Evolutionary conservation across 2,797 vertebrate species (phyloP).

Genomic region (Mycteria americana): DNA sequence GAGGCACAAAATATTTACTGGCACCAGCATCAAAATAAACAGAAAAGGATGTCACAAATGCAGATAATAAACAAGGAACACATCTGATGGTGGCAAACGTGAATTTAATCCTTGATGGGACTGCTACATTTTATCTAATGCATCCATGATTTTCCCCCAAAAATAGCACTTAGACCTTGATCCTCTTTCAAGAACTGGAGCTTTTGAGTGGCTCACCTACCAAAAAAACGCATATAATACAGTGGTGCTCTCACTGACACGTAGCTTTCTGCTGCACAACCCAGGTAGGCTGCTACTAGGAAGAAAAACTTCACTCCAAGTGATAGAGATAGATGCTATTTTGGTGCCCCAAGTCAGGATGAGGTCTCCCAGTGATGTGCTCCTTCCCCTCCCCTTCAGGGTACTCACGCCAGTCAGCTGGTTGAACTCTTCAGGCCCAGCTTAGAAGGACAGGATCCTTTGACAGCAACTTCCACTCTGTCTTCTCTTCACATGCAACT

Average conservation of each 20-base stretch:
- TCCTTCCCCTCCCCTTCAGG: not conserved
- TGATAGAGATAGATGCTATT: not conserved
- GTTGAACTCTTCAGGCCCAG: not conserved
- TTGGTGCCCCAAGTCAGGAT: not conserved
- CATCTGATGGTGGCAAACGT: not conserved
- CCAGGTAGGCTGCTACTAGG: not conserved
- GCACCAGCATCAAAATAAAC: not conserved
- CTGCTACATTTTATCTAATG: not conserved
- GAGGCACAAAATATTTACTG: not conserved
- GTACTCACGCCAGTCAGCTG: slow-evolving; percentile 1
- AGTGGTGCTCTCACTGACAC: not conserved
- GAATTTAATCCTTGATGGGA: not conserved
- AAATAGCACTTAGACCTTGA: not conserved
- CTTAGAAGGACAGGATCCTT: not conserved
- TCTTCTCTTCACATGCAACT: slow-evolving; percentile 16
- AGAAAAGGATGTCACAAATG: not conserved
- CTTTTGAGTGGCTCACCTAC: not conserved
- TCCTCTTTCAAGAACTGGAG: not conserved
- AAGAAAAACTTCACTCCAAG: not conserved
- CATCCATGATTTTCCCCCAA: not conserved
- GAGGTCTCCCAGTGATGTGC: not conserved
- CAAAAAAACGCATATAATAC: not conserved
- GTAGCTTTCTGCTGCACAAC: not conserved
- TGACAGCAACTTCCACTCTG: fast-evolving
- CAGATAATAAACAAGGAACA: not conserved